Evolutionary conservation across 2,797 vertebrate genomes (phyloP).

Genomic region (Eulemur coronatus): DNA sequence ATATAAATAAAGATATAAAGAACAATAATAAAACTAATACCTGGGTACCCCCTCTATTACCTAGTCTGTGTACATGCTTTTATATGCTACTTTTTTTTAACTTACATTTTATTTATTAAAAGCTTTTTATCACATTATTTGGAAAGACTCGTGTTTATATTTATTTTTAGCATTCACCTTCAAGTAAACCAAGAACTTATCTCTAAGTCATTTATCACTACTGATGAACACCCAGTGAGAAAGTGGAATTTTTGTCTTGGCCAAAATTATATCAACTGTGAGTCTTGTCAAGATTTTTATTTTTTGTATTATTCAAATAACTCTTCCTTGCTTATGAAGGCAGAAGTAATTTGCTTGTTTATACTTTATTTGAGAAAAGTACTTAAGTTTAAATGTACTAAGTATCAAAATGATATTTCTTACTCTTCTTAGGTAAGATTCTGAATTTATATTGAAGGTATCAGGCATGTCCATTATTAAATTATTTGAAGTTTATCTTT

Average conservation of each 20-base stretch:
- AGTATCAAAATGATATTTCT: neutral
- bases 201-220: neutral
- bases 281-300: neutral
- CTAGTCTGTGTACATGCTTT: neutral
- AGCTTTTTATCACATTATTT: neutral
- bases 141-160: neutral
- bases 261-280: neutral
- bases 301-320: neutral
- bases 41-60: neutral
- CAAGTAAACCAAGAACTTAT: neutral
- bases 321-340: neutral
- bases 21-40: neutral
- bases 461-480: neutral
- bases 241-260: neutral
- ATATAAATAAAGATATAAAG: neutral
- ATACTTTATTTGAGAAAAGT: neutral
- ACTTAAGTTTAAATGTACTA: neutral
- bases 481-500: neutral
- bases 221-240: neutral
- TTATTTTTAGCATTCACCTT: slow-evolving; percentile 30
- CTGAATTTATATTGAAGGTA: neutral
- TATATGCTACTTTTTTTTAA: neutral
- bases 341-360: neutral
- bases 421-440: neutral
- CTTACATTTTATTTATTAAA: slow-evolving; percentile 19